A percentile compares a stretch with the other conserved stretches of the same genome.
These are phyloP conservation scores for Bombus huntii DNA, from an alignment of 1,140 invertebrate species.

Conservation along the genomic window DNA sequence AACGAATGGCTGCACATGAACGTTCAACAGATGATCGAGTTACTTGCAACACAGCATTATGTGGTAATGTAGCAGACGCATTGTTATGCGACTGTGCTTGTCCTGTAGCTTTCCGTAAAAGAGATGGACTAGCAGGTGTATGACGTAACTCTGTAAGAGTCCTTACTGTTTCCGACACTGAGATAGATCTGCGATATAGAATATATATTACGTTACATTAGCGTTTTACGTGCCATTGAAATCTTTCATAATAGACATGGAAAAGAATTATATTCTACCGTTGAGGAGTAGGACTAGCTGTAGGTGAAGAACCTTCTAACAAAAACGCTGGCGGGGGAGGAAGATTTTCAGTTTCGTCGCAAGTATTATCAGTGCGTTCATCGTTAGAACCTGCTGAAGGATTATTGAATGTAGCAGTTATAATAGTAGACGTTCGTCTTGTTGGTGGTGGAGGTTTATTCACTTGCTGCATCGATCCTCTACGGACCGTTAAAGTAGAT, in stretches of 20 bases:
- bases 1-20: conserved; percentile 61
- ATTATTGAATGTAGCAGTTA: conserved; percentile 67
- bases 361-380: conserved; percentile 64
- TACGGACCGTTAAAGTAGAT: conserved; percentile 79
- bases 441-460: conserved; percentile 89
- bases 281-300: conserved; percentile 77
- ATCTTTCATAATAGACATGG: conserved; percentile 3
- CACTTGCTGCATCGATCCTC: conserved; percentile 85
- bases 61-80: conserved; percentile 42
- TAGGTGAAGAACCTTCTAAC: conserved; percentile 84
- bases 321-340: conserved; percentile 93
- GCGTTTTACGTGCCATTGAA: background rate
- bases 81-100: conserved; percentile 67
- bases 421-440: conserved; percentile 91
- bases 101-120: conserved; percentile 84
- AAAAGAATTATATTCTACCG: conserved; percentile 51
- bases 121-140: conserved; percentile 92
- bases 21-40: conserved; percentile 73
- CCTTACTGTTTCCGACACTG: conserved; percentile 93
- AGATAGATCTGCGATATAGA: conserved; percentile 75
- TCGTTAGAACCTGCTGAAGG: conserved; percentile 59
- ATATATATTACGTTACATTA: background rate
- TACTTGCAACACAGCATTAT: conserved; percentile 68
- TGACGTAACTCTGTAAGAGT: conserved; percentile 92
- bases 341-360: conserved; percentile 86